Conservation (phyloP, 1,140 invertebrate species). For the Philotrypesis tridentata region DNA sequence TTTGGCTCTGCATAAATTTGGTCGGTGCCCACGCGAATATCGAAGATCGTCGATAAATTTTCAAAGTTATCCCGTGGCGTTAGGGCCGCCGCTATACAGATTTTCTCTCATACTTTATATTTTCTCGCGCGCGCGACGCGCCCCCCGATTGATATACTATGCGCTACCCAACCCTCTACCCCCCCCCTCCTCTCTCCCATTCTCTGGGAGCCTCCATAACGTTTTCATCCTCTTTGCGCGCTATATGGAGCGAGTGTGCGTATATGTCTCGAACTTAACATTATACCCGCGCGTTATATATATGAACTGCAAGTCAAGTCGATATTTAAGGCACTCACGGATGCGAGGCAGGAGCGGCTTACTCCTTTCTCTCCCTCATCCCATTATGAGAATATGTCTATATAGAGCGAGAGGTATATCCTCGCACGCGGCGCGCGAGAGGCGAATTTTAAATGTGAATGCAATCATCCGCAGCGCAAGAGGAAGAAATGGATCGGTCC, state of each 20-base stretch:
- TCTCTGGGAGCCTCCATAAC: neutral
- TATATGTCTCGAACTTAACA: neutral
- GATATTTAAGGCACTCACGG: neutral
- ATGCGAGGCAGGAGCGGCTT: neutral
- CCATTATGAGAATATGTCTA: neutral
- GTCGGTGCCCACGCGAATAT: neutral
- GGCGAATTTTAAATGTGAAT: constrained; percentile 3
- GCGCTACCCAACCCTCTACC: too few species aligned
- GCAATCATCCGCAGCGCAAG: neutral
- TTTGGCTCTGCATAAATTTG: constrained; percentile 4
- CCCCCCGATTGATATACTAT: too few species aligned
- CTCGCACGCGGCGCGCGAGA: neutral
- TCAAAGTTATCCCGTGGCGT: neutral
- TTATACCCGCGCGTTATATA: neutral
- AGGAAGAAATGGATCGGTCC: constrained; percentile 6
- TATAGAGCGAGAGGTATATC: neutral
- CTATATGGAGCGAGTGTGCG: neutral
- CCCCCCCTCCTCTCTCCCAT: too few species aligned
- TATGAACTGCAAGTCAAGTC: neutral
- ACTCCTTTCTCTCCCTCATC: neutral
- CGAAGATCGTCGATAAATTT: constrained; percentile 34
- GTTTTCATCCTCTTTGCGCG: neutral
- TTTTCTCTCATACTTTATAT: neutral
- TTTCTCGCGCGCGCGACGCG: neutral
- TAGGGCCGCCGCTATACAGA: neutral